Base-by-base conservation (phyloP, 2,797 vertebrate species). In the Acanthornis magna region DNA sequence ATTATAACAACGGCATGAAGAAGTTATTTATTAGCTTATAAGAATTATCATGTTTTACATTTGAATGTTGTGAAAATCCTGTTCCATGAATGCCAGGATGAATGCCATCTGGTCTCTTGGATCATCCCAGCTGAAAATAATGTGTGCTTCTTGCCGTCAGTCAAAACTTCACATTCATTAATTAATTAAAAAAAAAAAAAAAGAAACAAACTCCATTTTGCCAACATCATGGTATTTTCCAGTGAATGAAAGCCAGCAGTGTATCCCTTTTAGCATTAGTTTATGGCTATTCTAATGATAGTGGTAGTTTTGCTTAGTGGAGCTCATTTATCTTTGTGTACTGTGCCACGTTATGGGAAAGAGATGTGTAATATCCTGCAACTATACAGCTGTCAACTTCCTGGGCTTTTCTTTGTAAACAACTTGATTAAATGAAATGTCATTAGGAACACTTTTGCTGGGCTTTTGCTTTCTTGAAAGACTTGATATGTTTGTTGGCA, bases 21-120 rank as follows among this genome's bases (percentile, higher is more conserved):
- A 96, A 88, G 16, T 72, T 80, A 54, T 81, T 96, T 95, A 97
- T 97, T 96, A 95, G 96, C 94, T 92, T 57, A 92, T 85, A 96
- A 96, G 78, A 95, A 95, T 90, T 91, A 60, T 63, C 25, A 87
- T 90, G 70, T 91, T 97, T 97, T 95, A 92, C 65, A 78, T 93
- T 95, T 97, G 96, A 94, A 93, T 27, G 68, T 82, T 5, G 3
- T 55, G 22, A 84, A 93, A 94, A 71, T 95, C 77, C 38, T 63
- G 61, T 94, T 94, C 91, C 77, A 42, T 25, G 82, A 79, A 80
- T 92, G 68, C 91, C 89, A 76, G 66, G 82, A 95, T 95, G 70
- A 67, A 82, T 77, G 10, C 96, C 61, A 93, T 92, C 70, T 91
- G 80, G 61, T 93, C 58, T 54, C 71, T 94, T 50, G 57, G 75